A percentile compares a stretch with the other conserved stretches of the same genome.
These are phyloP conservation scores for Macrophya annulata DNA, from an alignment of 2,888 invertebrate genomes.

Conservation along the genomic window DNA sequence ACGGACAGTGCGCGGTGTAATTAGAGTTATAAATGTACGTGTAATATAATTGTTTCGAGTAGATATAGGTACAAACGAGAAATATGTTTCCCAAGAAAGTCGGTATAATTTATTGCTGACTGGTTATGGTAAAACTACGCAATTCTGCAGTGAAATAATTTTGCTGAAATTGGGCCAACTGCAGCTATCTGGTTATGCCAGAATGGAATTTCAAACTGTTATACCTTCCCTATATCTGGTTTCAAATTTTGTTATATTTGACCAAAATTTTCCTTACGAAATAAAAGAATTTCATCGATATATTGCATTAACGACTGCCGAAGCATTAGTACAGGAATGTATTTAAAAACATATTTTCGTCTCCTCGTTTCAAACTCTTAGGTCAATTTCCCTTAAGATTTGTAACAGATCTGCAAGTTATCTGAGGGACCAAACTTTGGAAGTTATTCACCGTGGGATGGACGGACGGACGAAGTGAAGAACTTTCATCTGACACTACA, in stretches of 20 bases:
- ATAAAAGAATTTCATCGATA: neutral
- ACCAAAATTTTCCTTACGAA: neutral
- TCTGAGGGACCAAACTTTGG: neutral
- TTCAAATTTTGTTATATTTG: neutral
- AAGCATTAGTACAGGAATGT: neutral
- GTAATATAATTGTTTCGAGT: neutral
- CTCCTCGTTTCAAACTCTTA: neutral
- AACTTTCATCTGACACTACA: constrained; percentile 2
- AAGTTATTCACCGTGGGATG: neutral
- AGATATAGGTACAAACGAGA: neutral
- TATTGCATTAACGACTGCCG: too few species aligned
- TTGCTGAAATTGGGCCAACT: neutral
- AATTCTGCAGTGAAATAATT: neutral
- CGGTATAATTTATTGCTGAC: neutral
- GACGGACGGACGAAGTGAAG: neutral
- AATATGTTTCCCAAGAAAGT: neutral
- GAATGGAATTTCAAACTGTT: neutral
- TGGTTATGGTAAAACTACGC: neutral
- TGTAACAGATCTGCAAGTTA: neutral
- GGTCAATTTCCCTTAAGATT: neutral
- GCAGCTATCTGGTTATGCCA: neutral
- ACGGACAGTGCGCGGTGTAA: neutral
- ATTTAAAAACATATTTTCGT: neutral
- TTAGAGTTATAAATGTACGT: neutral
- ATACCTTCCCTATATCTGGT: neutral